Conservation (phyloP, 1,140 invertebrate species). For the Drosophila asahinai region DNA sequence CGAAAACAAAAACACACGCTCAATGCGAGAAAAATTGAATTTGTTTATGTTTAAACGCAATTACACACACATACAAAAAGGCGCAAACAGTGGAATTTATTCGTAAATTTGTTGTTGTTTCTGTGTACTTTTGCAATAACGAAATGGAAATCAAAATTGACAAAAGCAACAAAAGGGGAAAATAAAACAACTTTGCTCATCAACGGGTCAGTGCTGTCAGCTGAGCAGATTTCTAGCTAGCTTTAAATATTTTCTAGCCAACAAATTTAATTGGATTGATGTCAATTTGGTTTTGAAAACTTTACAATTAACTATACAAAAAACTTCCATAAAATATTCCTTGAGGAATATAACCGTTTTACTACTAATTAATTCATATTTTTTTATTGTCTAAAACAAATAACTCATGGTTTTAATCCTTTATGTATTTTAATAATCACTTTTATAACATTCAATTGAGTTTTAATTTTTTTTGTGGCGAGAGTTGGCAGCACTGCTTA, state of each 20-base stretch:
- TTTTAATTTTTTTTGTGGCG: neutral
- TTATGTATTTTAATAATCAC: neutral
- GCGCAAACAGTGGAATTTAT: conserved; percentile 14
- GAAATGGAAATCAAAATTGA: conserved; percentile 53
- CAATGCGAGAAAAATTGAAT: conserved; percentile 67
- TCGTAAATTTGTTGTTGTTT: conserved; percentile 28
- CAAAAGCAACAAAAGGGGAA: conserved; percentile 27
- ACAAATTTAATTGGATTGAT: too few species aligned
- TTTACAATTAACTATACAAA: too few species aligned
- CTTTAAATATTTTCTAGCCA: neutral
- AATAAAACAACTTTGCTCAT: conserved; percentile 26
- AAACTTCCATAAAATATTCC: too few species aligned
- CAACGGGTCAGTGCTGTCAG: neutral
- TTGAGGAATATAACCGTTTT: too few species aligned
- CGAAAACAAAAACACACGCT: conserved; percentile 39
- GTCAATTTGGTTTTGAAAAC: too few species aligned
- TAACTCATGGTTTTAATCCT: too few species aligned
- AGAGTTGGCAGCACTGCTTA: conserved; percentile 5
- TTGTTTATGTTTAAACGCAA: conserved; percentile 58
- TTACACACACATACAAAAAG: conserved; percentile 13
- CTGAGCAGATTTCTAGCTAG: neutral
- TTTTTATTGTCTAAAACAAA: too few species aligned
- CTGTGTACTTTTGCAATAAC: conserved; percentile 26
- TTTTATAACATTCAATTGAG: too few species aligned
- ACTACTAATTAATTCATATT: too few species aligned